Percentiles rank a stretch among this genome's conserved stretches.
These are phyloP conservation scores for Myodes glareolus DNA, from an alignment of 2,113 vertebrate species.

Conservation along the genomic window DNA sequence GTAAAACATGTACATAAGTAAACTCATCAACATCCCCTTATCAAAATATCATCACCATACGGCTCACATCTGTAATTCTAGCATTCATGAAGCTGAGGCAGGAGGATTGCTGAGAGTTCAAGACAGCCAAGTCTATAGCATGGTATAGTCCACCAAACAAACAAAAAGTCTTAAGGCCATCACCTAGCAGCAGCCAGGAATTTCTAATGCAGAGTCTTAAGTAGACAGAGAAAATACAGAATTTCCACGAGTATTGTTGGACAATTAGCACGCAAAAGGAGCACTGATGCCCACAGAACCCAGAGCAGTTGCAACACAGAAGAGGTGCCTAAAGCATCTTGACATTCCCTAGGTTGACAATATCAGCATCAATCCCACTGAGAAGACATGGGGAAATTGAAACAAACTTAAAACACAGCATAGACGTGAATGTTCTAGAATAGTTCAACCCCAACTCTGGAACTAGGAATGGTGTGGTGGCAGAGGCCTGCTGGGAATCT, in stretches of 20 bases:
- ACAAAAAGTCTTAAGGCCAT: neutral
- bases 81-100: neutral
- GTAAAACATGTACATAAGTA: conserved; percentile 68
- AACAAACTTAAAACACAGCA: neutral
- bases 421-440: neutral
- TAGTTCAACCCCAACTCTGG: neutral
- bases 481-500: neutral
- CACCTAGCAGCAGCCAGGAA: neutral
- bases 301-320: neutral
- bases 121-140: neutral
- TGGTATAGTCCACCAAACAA: neutral
- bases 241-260: neutral
- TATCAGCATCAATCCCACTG: neutral
- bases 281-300: neutral
- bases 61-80: neutral
- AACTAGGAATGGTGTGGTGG: neutral
- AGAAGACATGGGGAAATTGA: neutral
- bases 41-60: conserved; percentile 53
- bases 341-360: neutral
- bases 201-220: conserved; percentile 2
- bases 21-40: conserved; percentile 70
- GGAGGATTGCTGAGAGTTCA: neutral
- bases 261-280: neutral
- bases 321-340: neutral
- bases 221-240: neutral